These are phyloP conservation scores for Setipinna tenuifilis DNA, from an alignment of 2,797 vertebrate species.

Conservation along the genomic window DNA sequence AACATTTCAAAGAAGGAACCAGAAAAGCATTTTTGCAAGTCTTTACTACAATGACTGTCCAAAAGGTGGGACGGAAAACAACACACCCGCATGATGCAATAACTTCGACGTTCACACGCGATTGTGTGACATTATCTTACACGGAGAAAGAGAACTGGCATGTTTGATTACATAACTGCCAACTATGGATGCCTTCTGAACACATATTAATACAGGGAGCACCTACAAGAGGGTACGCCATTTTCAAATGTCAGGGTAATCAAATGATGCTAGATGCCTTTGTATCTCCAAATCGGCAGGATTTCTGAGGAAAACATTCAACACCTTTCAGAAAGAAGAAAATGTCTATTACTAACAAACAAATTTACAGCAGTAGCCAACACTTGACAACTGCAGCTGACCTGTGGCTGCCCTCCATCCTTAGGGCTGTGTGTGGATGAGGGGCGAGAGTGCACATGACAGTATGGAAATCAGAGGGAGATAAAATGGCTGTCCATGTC, in stretches of 20 bases:
- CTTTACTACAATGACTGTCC: background rate
- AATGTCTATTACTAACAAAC: background rate
- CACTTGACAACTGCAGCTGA: background rate
- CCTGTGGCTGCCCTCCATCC: background rate
- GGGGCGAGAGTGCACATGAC: too few species aligned
- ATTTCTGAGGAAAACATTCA: background rate
- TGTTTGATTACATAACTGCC: constrained; percentile 65
- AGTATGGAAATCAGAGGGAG: too few species aligned
- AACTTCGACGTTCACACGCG: constrained; percentile 36
- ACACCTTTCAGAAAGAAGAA: background rate
- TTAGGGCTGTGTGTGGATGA: too few species aligned
- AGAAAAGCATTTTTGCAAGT: background rate
- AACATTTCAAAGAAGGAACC: background rate
- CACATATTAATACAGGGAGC: background rate
- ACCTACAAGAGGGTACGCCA: background rate
- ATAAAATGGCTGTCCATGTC: too few species aligned
- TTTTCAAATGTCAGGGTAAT: background rate
- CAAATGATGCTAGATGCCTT: background rate
- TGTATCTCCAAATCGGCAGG: background rate
- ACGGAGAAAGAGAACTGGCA: constrained; percentile 55
- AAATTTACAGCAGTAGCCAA: background rate
- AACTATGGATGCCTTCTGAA: constrained; percentile 35
- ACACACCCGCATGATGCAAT: constrained; percentile 38
- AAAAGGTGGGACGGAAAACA: background rate
- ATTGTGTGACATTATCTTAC: constrained; percentile 64